Percentiles rank a stretch among this genome's conserved stretches.
These are phyloP conservation scores for Conops quadrifasciatus DNA, from an alignment of 2,888 invertebrate species.

Conservation along the genomic window DNA sequence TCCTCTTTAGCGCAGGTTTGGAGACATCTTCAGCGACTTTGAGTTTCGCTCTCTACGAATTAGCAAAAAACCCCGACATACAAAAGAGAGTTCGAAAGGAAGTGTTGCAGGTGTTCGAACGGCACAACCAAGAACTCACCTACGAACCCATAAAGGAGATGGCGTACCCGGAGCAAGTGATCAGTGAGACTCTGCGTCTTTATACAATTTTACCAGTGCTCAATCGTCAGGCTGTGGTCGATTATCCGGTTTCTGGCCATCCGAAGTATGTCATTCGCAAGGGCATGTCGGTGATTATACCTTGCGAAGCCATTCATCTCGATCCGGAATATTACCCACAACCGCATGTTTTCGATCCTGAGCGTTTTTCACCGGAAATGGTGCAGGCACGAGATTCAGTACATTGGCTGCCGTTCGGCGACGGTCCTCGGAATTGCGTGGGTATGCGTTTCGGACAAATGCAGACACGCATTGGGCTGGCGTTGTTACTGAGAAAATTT, in stretches of 20 bases:
- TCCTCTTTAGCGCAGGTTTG: conserved; percentile 68
- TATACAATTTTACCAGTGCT: conserved; percentile 68
- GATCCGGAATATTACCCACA: conserved; percentile 67
- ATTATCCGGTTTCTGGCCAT: conserved; percentile 67
- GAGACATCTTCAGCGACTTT: conserved; percentile 73
- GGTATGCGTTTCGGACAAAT: conserved; percentile 61
- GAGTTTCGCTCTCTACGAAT: conserved; percentile 64
- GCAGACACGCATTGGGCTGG: conserved; percentile 56
- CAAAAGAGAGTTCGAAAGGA: conserved; percentile 65
- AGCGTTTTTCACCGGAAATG: conserved; percentile 69
- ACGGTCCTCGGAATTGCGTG: conserved; percentile 60
- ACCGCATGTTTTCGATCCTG: conserved; percentile 71
- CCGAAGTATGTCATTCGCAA: conserved; percentile 66
- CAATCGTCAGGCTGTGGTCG: conserved; percentile 66
- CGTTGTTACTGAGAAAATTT: conserved; percentile 53
- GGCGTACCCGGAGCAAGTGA: conserved; percentile 55
- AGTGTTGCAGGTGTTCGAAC: conserved; percentile 52
- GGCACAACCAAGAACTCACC: conserved; percentile 49
- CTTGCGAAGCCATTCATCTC: conserved; percentile 67
- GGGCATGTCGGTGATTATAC: conserved; percentile 50
- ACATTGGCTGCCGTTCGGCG: conserved; percentile 61
- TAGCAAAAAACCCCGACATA: conserved; percentile 58
- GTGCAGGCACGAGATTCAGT: conserved; percentile 66
- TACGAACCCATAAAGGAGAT: conserved; percentile 58
- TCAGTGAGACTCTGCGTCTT: conserved; percentile 68